Conservation (phyloP, 2,797 vertebrate species). For the Huso huso region DNA sequence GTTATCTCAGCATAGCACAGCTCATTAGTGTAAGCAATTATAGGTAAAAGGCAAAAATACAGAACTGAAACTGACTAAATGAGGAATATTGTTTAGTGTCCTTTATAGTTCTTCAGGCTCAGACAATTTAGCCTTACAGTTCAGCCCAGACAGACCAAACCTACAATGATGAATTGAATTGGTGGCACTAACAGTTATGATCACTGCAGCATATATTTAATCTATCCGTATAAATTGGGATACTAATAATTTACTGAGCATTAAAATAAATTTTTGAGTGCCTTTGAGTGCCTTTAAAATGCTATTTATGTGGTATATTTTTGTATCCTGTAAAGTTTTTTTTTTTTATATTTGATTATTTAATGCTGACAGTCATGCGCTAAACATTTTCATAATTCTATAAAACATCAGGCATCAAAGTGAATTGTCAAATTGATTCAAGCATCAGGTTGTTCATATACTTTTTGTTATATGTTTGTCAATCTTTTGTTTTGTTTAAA, state of each 20-base stretch:
- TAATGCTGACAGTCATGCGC: too few relatives aligned
- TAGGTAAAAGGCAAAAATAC: neutral
- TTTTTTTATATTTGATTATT: too few relatives aligned
- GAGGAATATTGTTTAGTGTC: conserved; percentile 17
- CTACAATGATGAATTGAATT: conserved; percentile 31
- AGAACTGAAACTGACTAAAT: neutral
- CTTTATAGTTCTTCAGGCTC: conserved; percentile 16
- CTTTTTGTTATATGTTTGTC: too few relatives aligned
- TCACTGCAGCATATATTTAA: conserved; percentile 46
- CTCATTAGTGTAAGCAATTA: conserved; percentile 5
- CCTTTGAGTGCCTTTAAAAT: conserved; percentile 38
- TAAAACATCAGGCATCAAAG: too few relatives aligned
- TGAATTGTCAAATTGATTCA: too few relatives aligned
- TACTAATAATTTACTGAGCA: conserved; percentile 61
- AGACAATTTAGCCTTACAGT: conserved; percentile 25
- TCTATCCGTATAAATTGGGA: conserved; percentile 51
- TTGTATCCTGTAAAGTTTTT: neutral
- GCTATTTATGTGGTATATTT: conserved; percentile 11
- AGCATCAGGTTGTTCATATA: too few relatives aligned
- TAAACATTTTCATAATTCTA: too few relatives aligned
- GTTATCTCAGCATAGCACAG: conserved; percentile 1
- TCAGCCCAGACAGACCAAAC: conserved; percentile 23
- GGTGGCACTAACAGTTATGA: conserved; percentile 24
- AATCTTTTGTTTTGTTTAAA: too few relatives aligned
- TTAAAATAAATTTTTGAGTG: too few relatives aligned